Base-by-base conservation (phyloP, 2,888 invertebrate genomes). In the Pristionchus exspectatus region DNA sequence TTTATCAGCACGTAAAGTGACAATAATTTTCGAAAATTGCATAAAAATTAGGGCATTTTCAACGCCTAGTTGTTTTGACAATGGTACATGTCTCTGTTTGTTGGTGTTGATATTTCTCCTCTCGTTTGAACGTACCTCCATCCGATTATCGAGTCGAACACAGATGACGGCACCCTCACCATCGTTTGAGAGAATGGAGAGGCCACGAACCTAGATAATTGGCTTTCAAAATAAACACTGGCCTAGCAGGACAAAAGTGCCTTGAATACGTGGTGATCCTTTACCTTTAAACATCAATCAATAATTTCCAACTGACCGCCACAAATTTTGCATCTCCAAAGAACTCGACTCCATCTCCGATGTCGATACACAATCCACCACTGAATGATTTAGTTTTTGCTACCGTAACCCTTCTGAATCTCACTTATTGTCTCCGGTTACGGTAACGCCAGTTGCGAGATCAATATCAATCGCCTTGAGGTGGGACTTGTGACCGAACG, bases 341-440 rank as follows among this genome's bases (percentile, higher is more conserved):
- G 12, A 4, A 50, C 18, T 59, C 12, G 3, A 59, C 84, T 33
- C 59, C 59, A 18, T 59, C 24, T n/a, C 59, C 84, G 33, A 18
- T 16, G 24, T 56, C 56, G 27, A 85, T 56, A 18, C 84, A 85
- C 84, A 85, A 30, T 59, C 59, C 56, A 85, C 84, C 84, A 24
- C 84, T 85, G 84, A 85, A 85, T 24, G 12, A 21, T 2, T 2
- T 10, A n/a, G 9, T 30, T 59, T 21, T 16, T 3, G 27, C 16
- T 85, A 50, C 30, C 59, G 33, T 27, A 85, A 21, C 24, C 50
- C 27, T 50, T 50, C 44, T 9, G 10, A 30, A 85, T 24, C 56
- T 59, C 33, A 85, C 84, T 18, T 21, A 24, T 85, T 85, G 24
- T 85, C 84, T 59, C 84, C 84, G 33, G 84, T 85, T 33, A 85